A percentile compares a stretch with the other conserved stretches of the same genome.
Conservation (phyloP, 2,113 vertebrate genomes). For the Anoura caudifer region DNA sequence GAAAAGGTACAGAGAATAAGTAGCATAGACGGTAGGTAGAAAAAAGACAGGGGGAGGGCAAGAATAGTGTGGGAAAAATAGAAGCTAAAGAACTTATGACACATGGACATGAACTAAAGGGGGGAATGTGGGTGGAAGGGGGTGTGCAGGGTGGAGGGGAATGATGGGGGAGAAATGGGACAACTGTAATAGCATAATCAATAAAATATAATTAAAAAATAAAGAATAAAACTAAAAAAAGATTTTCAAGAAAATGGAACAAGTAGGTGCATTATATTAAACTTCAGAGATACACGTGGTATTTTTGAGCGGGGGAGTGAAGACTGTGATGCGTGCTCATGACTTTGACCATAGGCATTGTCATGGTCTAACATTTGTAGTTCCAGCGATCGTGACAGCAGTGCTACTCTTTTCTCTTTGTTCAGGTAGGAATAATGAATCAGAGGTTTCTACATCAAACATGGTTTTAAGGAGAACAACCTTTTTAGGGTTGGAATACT, state of each 20-base stretch:
- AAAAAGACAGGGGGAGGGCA: too few relatives aligned
- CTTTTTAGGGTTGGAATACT: background rate
- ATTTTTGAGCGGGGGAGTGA: background rate
- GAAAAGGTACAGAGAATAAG: too few relatives aligned
- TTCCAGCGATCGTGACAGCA: background rate
- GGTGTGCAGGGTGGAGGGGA: too few relatives aligned
- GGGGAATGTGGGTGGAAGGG: too few relatives aligned
- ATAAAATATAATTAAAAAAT: too few relatives aligned
- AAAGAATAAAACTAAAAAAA: too few relatives aligned
- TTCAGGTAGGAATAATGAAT: background rate
- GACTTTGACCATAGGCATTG: background rate
- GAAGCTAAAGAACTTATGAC: too few relatives aligned
- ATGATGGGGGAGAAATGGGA: too few relatives aligned
- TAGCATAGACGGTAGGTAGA: too few relatives aligned
- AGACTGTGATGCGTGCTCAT: background rate
- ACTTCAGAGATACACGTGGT: background rate
- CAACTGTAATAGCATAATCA: too few relatives aligned
- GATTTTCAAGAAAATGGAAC: conserved; percentile 22
- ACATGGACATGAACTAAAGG: too few relatives aligned
- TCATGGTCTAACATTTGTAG: background rate
- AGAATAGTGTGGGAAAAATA: too few relatives aligned
- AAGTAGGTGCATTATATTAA: background rate
- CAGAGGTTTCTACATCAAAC: background rate
- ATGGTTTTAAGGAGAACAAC: background rate
- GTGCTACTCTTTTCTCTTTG: background rate